Evolutionary conservation across 2,888 invertebrate species (phyloP), one percentile per base, ranked within the genome.

Genomic region (Drosophila paranaensis): DNA sequence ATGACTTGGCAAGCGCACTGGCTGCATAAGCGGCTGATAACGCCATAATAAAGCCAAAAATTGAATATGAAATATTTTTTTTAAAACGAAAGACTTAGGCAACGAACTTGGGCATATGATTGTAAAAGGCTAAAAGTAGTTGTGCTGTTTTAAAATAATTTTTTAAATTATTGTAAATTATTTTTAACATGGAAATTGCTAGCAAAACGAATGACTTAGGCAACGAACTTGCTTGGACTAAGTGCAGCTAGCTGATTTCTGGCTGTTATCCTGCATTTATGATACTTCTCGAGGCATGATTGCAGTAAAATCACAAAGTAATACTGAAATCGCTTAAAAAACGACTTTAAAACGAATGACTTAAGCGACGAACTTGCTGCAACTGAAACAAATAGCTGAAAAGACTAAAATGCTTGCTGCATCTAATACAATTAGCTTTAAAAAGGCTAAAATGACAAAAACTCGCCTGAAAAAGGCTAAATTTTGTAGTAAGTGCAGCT

Each of bases 1-100:
- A 70, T 39, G 65, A 60, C 60, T 70, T 63, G 48, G 54, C 54
- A 53, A 37, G 50, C 30, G 6, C 55, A 25, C 46, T 62, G 45
- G 6, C 14, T 53, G 51, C 35, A 6, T 30, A 30, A 16, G 27
- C n/a, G 14, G 53, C 53, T 35, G 20, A 20, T 20, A 35, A 25
- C 13, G 50, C 33, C 10, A 35, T 13, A 33, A 50, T 33, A 9
- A 53, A 53, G 53, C 6, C 16, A 16, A 33, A 16, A 3, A 50
- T 33, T 16, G 11, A 37, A 5, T 25, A 9, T 9, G 14, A 9
- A 53, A 53, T 33, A 53, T 33, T 48, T 10, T 48, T 25, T n/a
- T 27, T 30, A 1, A 50, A 50, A 50, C 60, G 13, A 60, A 70
- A 33, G 65, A 58, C 65, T 70, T 64, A 51, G 61, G 54, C 46